Conservation (phyloP, 2,888 invertebrate species). For the Rhaphigaster nebulosa region DNA sequence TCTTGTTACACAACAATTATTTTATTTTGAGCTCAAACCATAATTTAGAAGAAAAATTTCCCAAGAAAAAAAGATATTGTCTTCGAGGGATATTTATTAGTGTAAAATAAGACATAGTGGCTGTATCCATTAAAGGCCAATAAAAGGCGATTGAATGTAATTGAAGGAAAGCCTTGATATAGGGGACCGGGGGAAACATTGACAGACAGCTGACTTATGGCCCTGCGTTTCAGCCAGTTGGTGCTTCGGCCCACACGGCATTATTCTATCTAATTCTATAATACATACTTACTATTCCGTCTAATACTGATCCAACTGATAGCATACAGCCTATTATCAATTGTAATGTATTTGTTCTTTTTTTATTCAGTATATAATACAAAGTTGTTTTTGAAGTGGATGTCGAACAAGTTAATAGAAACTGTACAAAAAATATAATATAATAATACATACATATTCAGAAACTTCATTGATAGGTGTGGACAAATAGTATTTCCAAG, state of each 20-base stretch:
- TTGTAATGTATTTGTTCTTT: neutral
- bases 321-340: neutral
- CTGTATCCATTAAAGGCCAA: slow-evolving; percentile 45
- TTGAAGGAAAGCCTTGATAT: slow-evolving; percentile 35
- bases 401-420: neutral
- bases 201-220: slow-evolving; percentile 51
- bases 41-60: neutral
- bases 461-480: too few species aligned
- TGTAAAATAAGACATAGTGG: slow-evolving; percentile 39
- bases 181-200: slow-evolving; percentile 42
- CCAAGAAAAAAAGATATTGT: neutral
- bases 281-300: neutral
- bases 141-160: slow-evolving; percentile 56
- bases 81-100: slow-evolving; percentile 36
- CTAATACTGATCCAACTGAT: slow-evolving; percentile 15
- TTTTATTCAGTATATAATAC: neutral
- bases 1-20: too few species aligned
- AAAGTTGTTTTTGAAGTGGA: neutral
- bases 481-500: too few species aligned
- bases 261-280: slow-evolving; percentile 40
- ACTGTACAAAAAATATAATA: too few species aligned
- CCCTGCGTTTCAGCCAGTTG: slow-evolving; percentile 1
- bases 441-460: too few species aligned
- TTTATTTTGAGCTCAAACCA: too few species aligned
- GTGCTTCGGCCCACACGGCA: slow-evolving; percentile 32